Base-by-base conservation (phyloP, 2,113 vertebrate species). In the Toxotes chatareus region DNA sequence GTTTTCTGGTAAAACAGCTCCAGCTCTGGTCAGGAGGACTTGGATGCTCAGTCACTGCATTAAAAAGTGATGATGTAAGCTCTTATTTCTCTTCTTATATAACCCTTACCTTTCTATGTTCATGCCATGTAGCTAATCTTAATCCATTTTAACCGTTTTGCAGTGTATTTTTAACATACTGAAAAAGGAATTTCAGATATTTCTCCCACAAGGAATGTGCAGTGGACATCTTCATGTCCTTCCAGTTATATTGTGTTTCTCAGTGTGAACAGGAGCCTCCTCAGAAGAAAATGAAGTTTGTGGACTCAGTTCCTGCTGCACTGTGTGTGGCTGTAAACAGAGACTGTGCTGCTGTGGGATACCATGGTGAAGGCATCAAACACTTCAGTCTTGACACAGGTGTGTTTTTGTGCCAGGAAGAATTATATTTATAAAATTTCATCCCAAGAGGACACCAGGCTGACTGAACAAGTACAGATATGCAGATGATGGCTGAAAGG, bases 1-100 rank as follows among this genome's bases (percentile, higher is more conserved):
- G 19, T 88, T 1, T 46, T 83, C 44, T 46, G 46, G n/a, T 69
- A 0, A 49, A 84, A 73, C 88, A 97, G 96, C 94, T 97, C 55
- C 94, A 96, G 55, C 88, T 98, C 53, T 98, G 96, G 96, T 96
- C 96, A 10, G 96, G 96, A 1, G 95, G 94, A 87, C 95, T 97
- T 4, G 96, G 97, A 13, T 86, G 57, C 4, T 92, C 89, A 32
- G 66, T 91, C 10, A 71, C 86, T 2, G n/a, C 73, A 13, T 89
- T 95, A 69, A 86, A 90, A 84, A 70, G 75, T 36, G 60, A 86
- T 47, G 47, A 83, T 10, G 94, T 95, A 76, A 86, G 76, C 17
- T 73, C 6, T 23, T 38, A 36, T 77, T 44, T n/a, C 38, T 31
- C 61, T 69, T 40, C 27, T 38, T 76, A n/a, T 9, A 11, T 8